Percentiles rank a stretch among this genome's conserved stretches.
These are phyloP conservation scores for Tenebrosternarchus preto DNA, from an alignment of 2,113 vertebrate species.

Conservation along the genomic window DNA sequence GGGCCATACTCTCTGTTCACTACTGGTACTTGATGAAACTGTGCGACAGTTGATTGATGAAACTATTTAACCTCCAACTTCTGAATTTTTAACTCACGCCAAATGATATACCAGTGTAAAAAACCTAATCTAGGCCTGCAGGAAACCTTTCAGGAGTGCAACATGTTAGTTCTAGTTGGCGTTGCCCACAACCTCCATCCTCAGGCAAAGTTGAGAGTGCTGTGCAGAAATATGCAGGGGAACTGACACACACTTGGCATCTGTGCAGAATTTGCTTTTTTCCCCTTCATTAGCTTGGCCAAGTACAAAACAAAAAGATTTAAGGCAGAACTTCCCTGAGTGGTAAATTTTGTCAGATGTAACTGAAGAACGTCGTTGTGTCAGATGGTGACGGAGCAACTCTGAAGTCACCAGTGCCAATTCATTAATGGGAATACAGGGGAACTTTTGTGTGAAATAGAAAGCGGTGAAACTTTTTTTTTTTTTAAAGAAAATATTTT, in stretches of 20 bases:
- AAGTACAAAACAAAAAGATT: conserved; percentile 11
- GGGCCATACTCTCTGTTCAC: neutral
- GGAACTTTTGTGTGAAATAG: no score
- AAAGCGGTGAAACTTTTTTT: no score
- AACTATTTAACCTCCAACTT: neutral
- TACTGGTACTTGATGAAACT: neutral
- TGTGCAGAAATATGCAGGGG: neutral
- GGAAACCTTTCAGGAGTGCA: neutral
- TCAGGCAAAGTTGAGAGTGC: neutral
- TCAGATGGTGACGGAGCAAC: no score
- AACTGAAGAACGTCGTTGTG: neutral
- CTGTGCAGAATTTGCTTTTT: neutral
- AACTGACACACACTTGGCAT: conserved; percentile 24
- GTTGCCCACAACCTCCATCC: neutral
- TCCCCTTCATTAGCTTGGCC: neutral
- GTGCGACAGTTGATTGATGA: neutral
- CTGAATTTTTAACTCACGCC: neutral
- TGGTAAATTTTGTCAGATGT: conserved; percentile 19
- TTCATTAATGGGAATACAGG: no score
- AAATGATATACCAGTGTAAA: no score
- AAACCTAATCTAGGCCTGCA: neutral
- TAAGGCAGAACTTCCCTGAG: neutral
- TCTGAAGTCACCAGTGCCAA: neutral
- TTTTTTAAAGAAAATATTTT: no score
- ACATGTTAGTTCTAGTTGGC: conserved; percentile 27